phyloP scores from a whole-genome alignment of 1,140 invertebrate genomes.

The Drosophila parabipectinata region DNA sequence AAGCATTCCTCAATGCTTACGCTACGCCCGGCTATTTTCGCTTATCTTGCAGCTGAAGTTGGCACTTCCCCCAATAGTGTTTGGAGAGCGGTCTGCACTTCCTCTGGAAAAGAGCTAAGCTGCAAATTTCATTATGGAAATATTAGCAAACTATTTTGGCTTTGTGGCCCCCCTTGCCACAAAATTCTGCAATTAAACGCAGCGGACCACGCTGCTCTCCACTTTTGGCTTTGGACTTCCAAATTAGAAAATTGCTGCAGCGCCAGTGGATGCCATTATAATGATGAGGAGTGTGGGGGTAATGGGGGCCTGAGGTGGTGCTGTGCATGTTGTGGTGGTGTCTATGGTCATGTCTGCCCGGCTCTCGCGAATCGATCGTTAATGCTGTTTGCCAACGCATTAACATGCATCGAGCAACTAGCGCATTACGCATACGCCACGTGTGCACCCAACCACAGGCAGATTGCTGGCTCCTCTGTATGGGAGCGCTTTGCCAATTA shows the following conservation, averaged over 20 bases:
- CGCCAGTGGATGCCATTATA: slow-evolving; percentile 67
- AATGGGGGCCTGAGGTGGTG: slow-evolving; percentile 3
- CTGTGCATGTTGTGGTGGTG: slow-evolving; percentile 34
- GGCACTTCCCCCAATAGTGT: neutral
- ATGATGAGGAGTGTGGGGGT: slow-evolving; percentile 20
- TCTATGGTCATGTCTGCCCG: slow-evolving; percentile 64
- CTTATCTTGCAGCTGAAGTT: slow-evolving; percentile 15
- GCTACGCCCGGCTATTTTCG: slow-evolving; percentile 21
- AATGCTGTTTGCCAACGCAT: slow-evolving; percentile 75
- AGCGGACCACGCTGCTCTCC: slow-evolving; percentile 31
- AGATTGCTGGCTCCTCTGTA: slow-evolving; percentile 4
- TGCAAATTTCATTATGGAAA: slow-evolving; percentile 33
- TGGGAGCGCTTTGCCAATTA: slow-evolving; percentile 54
- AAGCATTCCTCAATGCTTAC: slow-evolving; percentile 20
- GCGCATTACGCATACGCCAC: slow-evolving; percentile 69
- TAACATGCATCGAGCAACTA: slow-evolving; percentile 52
- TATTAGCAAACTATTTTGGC: slow-evolving; percentile 47
- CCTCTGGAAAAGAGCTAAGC: slow-evolving; percentile 22
- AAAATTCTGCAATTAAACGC: slow-evolving; percentile 59
- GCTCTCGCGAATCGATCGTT: slow-evolving; percentile 23
- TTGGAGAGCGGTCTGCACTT: slow-evolving; percentile 13
- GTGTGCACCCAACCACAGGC: slow-evolving; percentile 42
- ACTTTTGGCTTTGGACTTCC: slow-evolving; percentile 56
- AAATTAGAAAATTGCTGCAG: slow-evolving; percentile 69
- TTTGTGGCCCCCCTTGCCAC: slow-evolving; percentile 7